Percentiles rank a stretch among this genome's conserved stretches.
Evolutionary conservation across 1,140 invertebrate genomes (phyloP).

Genomic region (Hydropsyche tenuis): DNA sequence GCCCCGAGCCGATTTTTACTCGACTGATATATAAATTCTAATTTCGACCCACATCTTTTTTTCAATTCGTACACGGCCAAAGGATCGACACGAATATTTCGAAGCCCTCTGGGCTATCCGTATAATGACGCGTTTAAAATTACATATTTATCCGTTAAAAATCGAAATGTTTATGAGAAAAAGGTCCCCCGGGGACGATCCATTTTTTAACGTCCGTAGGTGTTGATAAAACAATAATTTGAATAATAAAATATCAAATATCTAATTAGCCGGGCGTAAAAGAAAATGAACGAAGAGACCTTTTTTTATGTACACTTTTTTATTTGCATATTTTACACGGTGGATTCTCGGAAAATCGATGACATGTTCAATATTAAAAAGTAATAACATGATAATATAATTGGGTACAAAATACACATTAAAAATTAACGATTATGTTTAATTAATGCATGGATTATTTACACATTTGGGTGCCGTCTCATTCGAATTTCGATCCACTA

Average conservation of each 20-base stretch:
- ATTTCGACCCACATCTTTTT: background rate
- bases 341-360: conserved; percentile 2
- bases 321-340: conserved; percentile 5
- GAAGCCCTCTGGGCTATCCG: conserved; percentile 5
- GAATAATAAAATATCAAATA: background rate
- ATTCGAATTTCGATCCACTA: too few species aligned
- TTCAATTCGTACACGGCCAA: background rate
- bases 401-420: too few species aligned
- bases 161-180: conserved; percentile 17
- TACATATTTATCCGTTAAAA: conserved; percentile 28
- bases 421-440: too few species aligned
- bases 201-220: conserved; percentile 1
- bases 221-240: conserved; percentile 19
- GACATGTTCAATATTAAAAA: background rate
- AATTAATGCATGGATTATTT: too few species aligned
- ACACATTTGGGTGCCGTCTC: too few species aligned
- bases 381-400: too few species aligned
- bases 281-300: too few species aligned
- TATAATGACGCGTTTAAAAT: conserved; percentile 26
- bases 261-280: too few species aligned
- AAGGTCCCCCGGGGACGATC: background rate
- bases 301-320: background rate
- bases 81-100: conserved; percentile 14
- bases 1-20: conserved; percentile 1
- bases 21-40: conserved; percentile 1